Conservation (phyloP, 2,113 vertebrate genomes). For the Osmerus eperlanus region DNA sequence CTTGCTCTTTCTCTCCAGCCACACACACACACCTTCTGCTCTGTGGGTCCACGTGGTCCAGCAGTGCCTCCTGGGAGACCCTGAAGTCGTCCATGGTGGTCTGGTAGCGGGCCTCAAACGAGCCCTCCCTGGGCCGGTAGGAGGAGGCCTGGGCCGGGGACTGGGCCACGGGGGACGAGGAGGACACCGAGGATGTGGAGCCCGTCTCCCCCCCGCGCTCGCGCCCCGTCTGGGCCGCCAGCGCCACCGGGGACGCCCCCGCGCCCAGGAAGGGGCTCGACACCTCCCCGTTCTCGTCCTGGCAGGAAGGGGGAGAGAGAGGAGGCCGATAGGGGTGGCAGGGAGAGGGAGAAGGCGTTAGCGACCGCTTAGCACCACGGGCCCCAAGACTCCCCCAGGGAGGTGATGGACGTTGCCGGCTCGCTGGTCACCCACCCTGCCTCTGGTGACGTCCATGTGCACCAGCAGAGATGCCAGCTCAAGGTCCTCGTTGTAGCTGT, state of each 20-base stretch:
- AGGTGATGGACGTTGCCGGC: not conserved
- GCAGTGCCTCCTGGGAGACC: constrained; percentile 84
- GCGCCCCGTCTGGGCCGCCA: constrained; percentile 67
- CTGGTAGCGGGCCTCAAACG: constrained; percentile 89
- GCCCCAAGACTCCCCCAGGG: not conserved
- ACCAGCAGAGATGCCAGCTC: constrained; percentile 92
- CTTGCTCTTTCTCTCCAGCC: too few species aligned
- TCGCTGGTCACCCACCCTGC: constrained; percentile 73
- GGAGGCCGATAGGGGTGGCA: not conserved
- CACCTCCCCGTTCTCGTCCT: constrained; percentile 88
- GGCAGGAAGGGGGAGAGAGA: not conserved
- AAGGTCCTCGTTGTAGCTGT: constrained; percentile 95
- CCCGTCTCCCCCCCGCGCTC: constrained; percentile 78
- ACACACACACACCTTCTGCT: constrained; percentile 77
- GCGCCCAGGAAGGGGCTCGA: constrained; percentile 70
- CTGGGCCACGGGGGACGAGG: constrained; percentile 64
- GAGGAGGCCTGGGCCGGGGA: constrained; percentile 68
- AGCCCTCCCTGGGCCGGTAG: constrained; percentile 81
- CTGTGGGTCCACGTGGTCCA: constrained; percentile 86
- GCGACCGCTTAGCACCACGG: not conserved
- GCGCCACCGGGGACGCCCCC: constrained; percentile 40
- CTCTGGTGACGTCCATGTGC: constrained; percentile 82
- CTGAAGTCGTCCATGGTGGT: constrained; percentile 90
- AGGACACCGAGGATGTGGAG: constrained; percentile 61
- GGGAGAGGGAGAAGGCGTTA: not conserved